phyloP scores from a whole-genome alignment of 2,888 invertebrate species.

The Phymatocera aterrima region DNA sequence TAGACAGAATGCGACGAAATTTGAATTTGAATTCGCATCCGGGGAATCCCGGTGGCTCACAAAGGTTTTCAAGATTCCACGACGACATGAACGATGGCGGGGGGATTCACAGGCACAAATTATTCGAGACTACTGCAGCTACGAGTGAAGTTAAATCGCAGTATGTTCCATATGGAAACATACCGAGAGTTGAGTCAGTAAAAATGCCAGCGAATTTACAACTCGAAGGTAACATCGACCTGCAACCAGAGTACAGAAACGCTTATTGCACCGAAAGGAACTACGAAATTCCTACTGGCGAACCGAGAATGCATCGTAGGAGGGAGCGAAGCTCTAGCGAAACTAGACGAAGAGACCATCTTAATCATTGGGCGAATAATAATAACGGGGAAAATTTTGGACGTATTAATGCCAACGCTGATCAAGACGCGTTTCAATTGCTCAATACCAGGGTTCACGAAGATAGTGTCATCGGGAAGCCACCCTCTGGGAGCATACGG shows the following conservation, averaged over 20 bases:
- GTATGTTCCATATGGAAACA: slow-evolving; percentile 64
- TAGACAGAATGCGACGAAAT: slow-evolving; percentile 17
- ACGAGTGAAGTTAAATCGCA: slow-evolving; percentile 65
- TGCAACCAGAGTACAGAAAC: slow-evolving; percentile 75
- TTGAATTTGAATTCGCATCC: not conserved
- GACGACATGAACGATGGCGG: not conserved
- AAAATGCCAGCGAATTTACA: slow-evolving; percentile 70
- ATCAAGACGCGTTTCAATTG: slow-evolving; percentile 69
- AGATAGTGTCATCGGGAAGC: slow-evolving; percentile 66
- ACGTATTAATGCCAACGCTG: slow-evolving; percentile 60
- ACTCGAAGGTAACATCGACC: slow-evolving; percentile 71
- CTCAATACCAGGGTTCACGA: slow-evolving; percentile 66
- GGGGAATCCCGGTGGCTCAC: not conserved
- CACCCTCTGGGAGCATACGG: slow-evolving; percentile 66
- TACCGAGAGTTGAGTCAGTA: slow-evolving; percentile 66
- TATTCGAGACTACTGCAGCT: slow-evolving; percentile 50
- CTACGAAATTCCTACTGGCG: slow-evolving; percentile 40
- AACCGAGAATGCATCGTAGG: slow-evolving; percentile 57
- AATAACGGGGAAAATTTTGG: slow-evolving; percentile 65
- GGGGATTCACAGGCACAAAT: not conserved
- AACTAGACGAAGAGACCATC: slow-evolving; percentile 62
- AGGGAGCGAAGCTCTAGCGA: slow-evolving; percentile 65
- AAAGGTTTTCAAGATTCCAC: not conserved
- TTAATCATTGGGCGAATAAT: slow-evolving; percentile 66
- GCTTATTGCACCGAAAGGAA: slow-evolving; percentile 67